Evolutionary conservation across 2,113 vertebrate genomes (phyloP).

Genomic region (Salvelinus sp.): DNA sequence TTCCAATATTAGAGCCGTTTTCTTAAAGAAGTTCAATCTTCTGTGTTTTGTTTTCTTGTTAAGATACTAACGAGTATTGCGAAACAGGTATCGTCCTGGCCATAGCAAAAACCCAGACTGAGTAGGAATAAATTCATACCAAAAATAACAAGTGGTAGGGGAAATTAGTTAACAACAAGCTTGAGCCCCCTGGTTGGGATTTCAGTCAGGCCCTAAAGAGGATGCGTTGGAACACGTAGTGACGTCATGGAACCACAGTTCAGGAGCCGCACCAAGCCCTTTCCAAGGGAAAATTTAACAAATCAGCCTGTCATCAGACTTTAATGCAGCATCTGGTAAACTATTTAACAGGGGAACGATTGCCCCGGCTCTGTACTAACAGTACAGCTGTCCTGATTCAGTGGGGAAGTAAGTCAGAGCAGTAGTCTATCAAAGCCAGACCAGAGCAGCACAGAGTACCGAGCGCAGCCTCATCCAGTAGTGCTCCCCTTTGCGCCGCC

Average conservation of each 20-base stretch:
- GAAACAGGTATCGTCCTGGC: too few species aligned
- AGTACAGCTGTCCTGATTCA: conserved; percentile 27
- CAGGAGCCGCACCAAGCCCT: conserved; percentile 5
- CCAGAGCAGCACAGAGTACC: too few species aligned
- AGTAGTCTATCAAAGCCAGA: too few species aligned
- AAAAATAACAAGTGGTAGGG: too few species aligned
- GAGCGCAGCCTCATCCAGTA: not conserved
- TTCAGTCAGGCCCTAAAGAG: not conserved
- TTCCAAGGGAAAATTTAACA: conserved; percentile 44
- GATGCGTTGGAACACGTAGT: not conserved
- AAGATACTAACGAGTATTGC: too few species aligned
- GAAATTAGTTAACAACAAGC: not conserved
- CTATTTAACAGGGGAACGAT: conserved; percentile 19
- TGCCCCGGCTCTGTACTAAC: not conserved
- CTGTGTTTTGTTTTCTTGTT: too few species aligned
- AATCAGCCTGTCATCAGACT: conserved; percentile 40
- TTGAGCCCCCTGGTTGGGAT: not conserved
- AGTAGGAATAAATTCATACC: too few species aligned
- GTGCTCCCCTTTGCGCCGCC: not conserved
- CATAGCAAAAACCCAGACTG: too few species aligned
- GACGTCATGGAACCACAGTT: not conserved
- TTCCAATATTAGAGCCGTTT: too few species aligned
- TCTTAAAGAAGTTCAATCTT: too few species aligned
- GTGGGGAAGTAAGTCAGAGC: not conserved
- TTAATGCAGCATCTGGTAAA: conserved; percentile 35